A percentile compares a stretch with the other conserved stretches of the same genome.
phyloP scores from a whole-genome alignment of 2,113 vertebrate genomes.

The Sturnira hondurensis region DNA sequence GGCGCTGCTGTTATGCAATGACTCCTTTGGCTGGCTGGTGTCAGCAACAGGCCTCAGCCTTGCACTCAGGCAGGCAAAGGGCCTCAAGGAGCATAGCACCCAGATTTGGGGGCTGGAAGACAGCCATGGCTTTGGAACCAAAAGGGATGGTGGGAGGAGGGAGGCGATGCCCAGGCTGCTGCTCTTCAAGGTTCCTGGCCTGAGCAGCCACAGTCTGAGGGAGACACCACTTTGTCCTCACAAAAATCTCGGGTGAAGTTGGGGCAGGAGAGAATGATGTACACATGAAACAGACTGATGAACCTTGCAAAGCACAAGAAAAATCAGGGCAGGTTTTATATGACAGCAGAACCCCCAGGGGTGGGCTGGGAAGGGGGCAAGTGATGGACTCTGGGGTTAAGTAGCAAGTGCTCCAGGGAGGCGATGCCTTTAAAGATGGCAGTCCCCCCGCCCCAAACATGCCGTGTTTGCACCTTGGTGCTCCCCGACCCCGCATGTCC shows the following conservation, averaged over 20 bases:
- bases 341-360: background rate
- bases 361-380: background rate
- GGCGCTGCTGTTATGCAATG: constrained; percentile 24
- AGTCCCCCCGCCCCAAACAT: background rate
- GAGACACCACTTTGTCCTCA: background rate
- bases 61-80: background rate
- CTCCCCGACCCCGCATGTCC: background rate
- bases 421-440: background rate
- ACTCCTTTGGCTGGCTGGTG: background rate
- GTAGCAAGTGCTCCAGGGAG: background rate
- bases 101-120: background rate
- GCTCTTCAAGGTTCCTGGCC: background rate
- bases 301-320: background rate
- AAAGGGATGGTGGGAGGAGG: background rate
- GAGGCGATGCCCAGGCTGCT: background rate
- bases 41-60: constrained; percentile 3
- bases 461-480: background rate
- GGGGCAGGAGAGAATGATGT: background rate
- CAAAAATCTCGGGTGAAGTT: background rate
- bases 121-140: background rate
- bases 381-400: background rate
- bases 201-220: background rate
- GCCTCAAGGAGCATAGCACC: background rate
- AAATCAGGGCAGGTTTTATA: background rate
- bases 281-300: background rate